Evolutionary conservation across 2,113 vertebrate genomes (phyloP).

Genomic region (Cepphus grylle): DNA sequence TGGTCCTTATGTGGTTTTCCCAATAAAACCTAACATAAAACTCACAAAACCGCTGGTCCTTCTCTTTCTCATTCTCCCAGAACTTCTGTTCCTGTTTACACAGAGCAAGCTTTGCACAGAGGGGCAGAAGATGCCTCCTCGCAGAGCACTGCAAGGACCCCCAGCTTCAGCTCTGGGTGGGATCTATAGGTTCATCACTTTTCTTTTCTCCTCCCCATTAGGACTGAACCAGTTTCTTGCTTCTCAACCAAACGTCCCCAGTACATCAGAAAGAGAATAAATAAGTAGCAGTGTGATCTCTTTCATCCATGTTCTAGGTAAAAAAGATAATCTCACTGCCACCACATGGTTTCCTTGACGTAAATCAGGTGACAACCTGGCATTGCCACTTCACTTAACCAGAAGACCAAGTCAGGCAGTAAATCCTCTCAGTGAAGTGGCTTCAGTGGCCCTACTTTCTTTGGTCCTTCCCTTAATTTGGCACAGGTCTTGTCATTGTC

Average conservation of each 20-base stretch:
- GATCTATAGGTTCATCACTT: not conserved
- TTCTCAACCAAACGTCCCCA: not conserved
- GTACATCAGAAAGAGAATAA: not conserved
- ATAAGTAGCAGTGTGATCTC: not conserved
- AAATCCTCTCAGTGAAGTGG: not conserved
- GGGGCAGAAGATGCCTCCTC: not conserved
- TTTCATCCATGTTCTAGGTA: not conserved
- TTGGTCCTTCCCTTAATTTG: not conserved
- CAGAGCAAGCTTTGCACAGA: not conserved
- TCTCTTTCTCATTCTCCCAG: not conserved
- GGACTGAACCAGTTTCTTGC: not conserved
- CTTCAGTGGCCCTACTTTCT: not conserved
- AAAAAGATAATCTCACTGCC: not conserved
- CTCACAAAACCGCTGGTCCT: not conserved
- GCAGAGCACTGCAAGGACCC: fast-evolving
- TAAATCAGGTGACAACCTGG: not conserved
- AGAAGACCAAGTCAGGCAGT: not conserved
- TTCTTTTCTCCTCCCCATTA: not conserved
- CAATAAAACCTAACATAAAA: not conserved
- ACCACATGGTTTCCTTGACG: not conserved
- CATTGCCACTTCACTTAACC: not conserved
- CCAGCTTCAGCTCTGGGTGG: not conserved
- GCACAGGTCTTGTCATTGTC: not conserved
- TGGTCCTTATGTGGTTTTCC: not conserved
- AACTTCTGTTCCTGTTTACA: not conserved